These are phyloP conservation scores for Lamprotornis superbus DNA, from an alignment of 2,113 vertebrate species.

Conservation along the genomic window DNA sequence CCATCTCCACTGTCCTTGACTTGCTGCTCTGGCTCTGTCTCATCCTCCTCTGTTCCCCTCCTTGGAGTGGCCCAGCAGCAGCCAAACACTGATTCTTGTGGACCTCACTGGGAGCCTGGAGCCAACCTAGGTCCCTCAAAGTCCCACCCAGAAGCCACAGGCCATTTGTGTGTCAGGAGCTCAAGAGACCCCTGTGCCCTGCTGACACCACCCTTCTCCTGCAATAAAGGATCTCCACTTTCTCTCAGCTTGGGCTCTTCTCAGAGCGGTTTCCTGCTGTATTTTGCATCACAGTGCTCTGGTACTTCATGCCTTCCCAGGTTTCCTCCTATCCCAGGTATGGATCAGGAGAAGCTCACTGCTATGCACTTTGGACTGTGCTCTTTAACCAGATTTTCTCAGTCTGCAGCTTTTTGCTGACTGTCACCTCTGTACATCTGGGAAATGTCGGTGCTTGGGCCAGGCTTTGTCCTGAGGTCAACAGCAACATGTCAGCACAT, in stretches of 20 bases:
- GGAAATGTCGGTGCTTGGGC: background rate
- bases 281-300: background rate
- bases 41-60: background rate
- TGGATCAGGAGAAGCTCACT: background rate
- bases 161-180: background rate
- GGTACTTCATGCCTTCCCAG: background rate
- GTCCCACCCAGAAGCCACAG: background rate
- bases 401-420: background rate
- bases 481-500: rapidly evolving
- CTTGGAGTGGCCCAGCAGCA: background rate
- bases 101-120: too few relatives aligned
- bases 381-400: background rate
- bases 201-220: background rate
- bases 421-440: background rate
- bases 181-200: background rate
- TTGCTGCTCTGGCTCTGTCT: background rate
- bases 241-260: background rate
- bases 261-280: background rate
- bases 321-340: background rate
- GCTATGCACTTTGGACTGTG: rapidly evolving
- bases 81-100: background rate
- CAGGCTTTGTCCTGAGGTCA: background rate
- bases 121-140: rapidly evolving
- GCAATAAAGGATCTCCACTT: background rate
- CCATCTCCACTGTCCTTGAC: background rate